Evolutionary conservation across 2,113 vertebrate genomes (phyloP), one percentile per base, ranked within the genome.

Genomic region (Syrrhaptes paradoxus): DNA sequence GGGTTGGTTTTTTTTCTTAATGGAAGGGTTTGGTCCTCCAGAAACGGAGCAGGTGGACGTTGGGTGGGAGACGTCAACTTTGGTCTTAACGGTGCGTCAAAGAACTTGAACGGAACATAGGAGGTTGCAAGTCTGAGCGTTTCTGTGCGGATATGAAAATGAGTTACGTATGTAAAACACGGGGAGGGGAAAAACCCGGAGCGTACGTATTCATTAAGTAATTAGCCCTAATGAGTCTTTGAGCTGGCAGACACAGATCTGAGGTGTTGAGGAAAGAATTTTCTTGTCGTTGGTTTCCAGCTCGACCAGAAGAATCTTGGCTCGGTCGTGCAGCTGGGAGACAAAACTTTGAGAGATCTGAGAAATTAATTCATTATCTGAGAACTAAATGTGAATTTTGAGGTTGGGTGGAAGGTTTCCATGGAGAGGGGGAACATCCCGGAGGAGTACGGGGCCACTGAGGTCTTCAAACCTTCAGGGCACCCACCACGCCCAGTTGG

Each of bases 81-180:
- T 6, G 15, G 0, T 34, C 31, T 31, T 24, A 17, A 5, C 0
- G 1, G 26, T 10, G 38, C 19, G 1, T 10, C 17, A 17, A 72
- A 17, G 58, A 31, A 25, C 5, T 13, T 17, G 41, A 31, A 26
- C 14, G 21, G 22, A 26, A 32, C 3, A 6, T 4, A 18, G 45
- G 46, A 51, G 22, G 21, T 4, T 4, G 8, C 1, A 1, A 4
- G 36, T 7, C 20, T 11, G 19, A 29, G 19, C 29, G 1, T 43
- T 59, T 29, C 3, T 43, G 8, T 1, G 1, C 6, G 9, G 8
- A 6, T 5, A 4, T 20, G 20, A 17, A 52, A 43, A 34, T 11
- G 20, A 86, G 31, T 12, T 7, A 0, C 1, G 10, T 14, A 13
- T 8, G 41, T 15, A 18, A 18, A 48, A 9, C 51, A 9, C 1